These are phyloP conservation scores for Ceyx melanurus DNA, from an alignment of 2,113 vertebrate genomes.

Conservation along the genomic window DNA sequence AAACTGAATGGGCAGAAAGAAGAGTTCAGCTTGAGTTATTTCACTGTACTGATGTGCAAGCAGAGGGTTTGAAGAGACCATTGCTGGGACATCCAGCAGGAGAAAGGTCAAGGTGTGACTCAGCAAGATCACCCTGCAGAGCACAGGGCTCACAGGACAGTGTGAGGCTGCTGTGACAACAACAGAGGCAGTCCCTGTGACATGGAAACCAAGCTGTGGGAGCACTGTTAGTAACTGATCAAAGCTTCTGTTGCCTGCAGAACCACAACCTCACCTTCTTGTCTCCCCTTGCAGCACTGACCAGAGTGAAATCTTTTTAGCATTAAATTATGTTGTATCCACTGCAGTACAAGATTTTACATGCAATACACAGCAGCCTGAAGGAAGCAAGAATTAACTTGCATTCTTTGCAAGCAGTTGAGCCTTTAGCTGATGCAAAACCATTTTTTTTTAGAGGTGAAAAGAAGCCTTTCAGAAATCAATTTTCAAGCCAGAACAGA, in stretches of 20 bases:
- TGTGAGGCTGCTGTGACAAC: background rate
- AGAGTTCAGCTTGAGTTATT: background rate
- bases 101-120: background rate
- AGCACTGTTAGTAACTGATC: background rate
- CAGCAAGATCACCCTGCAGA: background rate
- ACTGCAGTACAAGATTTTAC: background rate
- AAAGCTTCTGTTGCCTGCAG: background rate
- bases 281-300: fast-evolving
- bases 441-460: background rate
- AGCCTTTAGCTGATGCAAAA: background rate
- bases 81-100: background rate
- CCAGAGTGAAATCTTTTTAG: background rate
- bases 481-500: background rate
- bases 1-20: background rate
- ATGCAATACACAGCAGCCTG: background rate
- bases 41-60: background rate
- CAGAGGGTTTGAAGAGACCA: background rate
- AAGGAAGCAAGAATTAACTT: background rate
- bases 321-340: background rate
- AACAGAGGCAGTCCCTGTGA: background rate
- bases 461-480: background rate
- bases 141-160: background rate
- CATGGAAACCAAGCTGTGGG: background rate
- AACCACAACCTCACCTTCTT: background rate
- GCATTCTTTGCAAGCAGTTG: background rate